Evolutionary conservation across 2,888 invertebrate genomes (phyloP), one percentile per base, ranked within the genome.

Genomic region (Zaprionus lineosus): DNA sequence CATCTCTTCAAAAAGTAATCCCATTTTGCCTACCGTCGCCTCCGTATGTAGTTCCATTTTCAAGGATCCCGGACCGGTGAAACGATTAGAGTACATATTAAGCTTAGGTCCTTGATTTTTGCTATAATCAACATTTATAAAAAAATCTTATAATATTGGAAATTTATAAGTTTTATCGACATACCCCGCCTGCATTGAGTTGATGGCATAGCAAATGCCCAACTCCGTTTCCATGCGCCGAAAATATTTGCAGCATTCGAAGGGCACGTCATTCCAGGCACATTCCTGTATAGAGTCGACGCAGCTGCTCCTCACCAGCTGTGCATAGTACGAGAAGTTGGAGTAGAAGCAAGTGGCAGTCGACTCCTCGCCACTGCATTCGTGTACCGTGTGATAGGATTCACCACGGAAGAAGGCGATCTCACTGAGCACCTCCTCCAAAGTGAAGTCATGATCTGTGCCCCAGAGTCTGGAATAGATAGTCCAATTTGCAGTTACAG

Each of bases 391-490:
- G 65, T 92, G 93, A 85, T 93, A 94, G n/a, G 92, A 91, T 2
- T 92, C 89, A 1, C 94, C 94, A 2, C 93, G 92, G 81, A 93
- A 95, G 86, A 92, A 95, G 0, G 92, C 93, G 28, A 94, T 91
- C 84, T 95, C 94, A 77, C 92, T 92, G 0, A 95, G 89, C 0
- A 93, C 92, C 77, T 94, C 94, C 81, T 95, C 94, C 16, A 95
- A 87, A 59, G 94, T 94, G 52, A 93, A 91, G 63, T 94, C 93
- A 67, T 94, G 94, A 1, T 92, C 91, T 8, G 91, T 90, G 1
- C 94, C 92, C 92, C 93, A 94, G 4, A 93, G 90, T 44, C 94
- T 88, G 8, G 2, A 2, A 6, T 5, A 8, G 0, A 24, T 4
- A 1, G 1, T n/a, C n/a, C n/a, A 1, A 8, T 8, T 8, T 0